Evolutionary conservation across 2,797 vertebrate species (phyloP), one percentile per base, ranked within the genome.

Genomic region (Morelia viridis): DNA sequence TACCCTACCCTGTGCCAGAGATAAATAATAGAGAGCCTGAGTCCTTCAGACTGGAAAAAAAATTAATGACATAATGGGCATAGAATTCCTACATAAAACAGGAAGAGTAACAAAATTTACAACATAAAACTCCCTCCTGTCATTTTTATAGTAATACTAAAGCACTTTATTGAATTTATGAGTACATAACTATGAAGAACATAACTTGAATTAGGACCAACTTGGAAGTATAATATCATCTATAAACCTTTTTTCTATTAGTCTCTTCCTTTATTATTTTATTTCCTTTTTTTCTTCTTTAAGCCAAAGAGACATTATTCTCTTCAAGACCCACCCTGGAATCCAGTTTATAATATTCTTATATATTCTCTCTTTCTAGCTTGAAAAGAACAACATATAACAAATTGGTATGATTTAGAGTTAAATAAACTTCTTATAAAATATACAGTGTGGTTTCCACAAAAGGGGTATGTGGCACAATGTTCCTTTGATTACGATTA

Each of bases 161-260:
- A 98, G 98, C 97, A 98, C 97, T 98, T 98, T 98, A 98, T 98
- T 98, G 99, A 99, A 99, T 98, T 99, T 99, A 99, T 98, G 98
- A 98, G 98, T 98, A 98, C 98, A 98, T 98, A 98, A 98, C 98
- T 98, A 98, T 98, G 98, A 98, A 98, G 98, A 99, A 98, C 98
- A 98, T 98, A 98, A 98, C 98, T 98, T 98, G 98, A 99, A 99
- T 98, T 98, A 99, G 98, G 98, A 99, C 98, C 98, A 99, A 99
- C 98, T 98, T 97, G 89, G 96, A 98, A 97, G 96, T 98, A 97
- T 99, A 98, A 98, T 98, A 98, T 98, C 98, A 98, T 98, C 98
- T 98, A 98, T 99, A 98, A 99, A 99, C 97, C 97, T 97, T 97
- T 80, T 97, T 97, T 97, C 97, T 97, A 97, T 97, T 96, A 97